phyloP scores from a whole-genome alignment of 1,140 invertebrate species.

The Melipona quadrifasciata region DNA sequence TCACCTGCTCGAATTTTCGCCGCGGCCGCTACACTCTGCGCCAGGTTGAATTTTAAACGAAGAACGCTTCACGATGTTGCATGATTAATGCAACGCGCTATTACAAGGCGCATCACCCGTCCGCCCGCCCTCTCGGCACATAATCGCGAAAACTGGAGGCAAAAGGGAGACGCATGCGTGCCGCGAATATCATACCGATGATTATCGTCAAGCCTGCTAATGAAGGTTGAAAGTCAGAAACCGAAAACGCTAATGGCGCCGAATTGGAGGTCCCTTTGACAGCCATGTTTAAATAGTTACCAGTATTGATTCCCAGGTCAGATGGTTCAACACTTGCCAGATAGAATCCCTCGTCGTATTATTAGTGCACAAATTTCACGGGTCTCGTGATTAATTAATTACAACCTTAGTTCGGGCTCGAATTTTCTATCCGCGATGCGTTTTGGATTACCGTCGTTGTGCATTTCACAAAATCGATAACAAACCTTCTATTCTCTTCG shows the following conservation, averaged over 20 bases:
- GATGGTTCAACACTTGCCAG: not conserved
- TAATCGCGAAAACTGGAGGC: conserved; percentile 19
- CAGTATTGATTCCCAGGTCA: not conserved
- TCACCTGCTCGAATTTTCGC: conserved; percentile 21
- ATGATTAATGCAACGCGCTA: conserved; percentile 41
- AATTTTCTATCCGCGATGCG: no score
- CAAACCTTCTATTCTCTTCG: no score
- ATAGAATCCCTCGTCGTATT: not conserved
- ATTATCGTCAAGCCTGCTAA: conserved; percentile 29
- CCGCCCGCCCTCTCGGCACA: not conserved
- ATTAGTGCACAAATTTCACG: not conserved
- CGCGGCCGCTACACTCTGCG: not conserved
- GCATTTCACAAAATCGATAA: no score
- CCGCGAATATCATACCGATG: not conserved
- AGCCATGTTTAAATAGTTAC: not conserved
- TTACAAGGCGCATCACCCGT: conserved; percentile 19
- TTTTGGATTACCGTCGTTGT: no score
- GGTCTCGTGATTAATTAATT: no score
- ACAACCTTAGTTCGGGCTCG: no score
- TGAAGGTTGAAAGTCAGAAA: conserved; percentile 31
- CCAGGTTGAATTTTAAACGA: conserved; percentile 36
- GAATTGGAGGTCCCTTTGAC: conserved; percentile 36
- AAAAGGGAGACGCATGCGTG: not conserved
- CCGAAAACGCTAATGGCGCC: conserved; percentile 60
- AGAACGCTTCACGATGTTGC: conserved; percentile 39